Base-by-base conservation (phyloP, 2,113 vertebrate species). In the Cyprinodon tularosa region DNA sequence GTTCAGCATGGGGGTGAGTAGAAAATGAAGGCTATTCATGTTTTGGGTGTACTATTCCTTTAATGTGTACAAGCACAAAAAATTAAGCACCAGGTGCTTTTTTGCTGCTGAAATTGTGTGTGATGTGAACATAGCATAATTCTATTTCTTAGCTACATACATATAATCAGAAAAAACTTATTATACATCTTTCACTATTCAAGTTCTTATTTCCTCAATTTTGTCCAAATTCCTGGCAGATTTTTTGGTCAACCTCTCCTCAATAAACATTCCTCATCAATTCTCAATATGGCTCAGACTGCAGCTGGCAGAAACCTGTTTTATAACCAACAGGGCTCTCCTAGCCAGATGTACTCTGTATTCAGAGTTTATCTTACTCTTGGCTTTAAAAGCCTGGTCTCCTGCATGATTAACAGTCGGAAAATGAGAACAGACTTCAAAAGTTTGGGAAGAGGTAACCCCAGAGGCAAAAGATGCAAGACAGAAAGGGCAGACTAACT, bases 331-430 rank as follows among this genome's bases (percentile, higher is more conserved):
- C 80, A 60, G 60, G 74, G 70, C 66, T 75, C 47, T 76, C 59
- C 48, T 59, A 64, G 80, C 82, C 88, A 89, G 86, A 88, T 89
- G 88, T 84, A 80, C 59, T 77, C 66, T 72, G 74, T 77, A 86
- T 72, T 77, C 71, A 62, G 61, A 86, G 84, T 87, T 89, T 84
- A 88, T 86, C 83, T 89, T 90, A 87, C 81, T 20, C 68, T 83
- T 87, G 79, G 84, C 83, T 88, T 84, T 87, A 88, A 88, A 89
- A 82, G 74, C 12, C 66, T 53, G 78, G 63, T 79, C 64, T 53
- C 70, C 76, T 45, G 74, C 66, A 76, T 88, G 86, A 84, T 84
- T 76, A 82, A 79, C 72, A 82, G 77, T 77, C 68, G 77, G 68
- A 61, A 77, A 71, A 72, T 76, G 62, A 69, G 50, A 69, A 62